phyloP scores from a whole-genome alignment of 2,113 vertebrate genomes.

The Bolborhynchus lineola region DNA sequence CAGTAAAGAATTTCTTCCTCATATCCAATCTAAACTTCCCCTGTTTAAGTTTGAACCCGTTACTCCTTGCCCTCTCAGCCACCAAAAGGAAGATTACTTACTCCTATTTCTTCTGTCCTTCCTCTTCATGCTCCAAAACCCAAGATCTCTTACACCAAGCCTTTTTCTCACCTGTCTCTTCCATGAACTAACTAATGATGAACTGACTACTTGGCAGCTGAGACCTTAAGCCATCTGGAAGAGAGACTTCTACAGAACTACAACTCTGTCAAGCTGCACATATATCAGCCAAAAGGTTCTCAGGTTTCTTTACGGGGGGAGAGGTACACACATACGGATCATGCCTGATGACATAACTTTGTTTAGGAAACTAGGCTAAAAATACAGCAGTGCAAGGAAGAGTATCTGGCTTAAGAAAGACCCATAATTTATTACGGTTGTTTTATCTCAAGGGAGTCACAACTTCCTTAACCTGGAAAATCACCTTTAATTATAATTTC shows the following conservation, averaged over 20 bases:
- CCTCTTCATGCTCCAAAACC: background rate
- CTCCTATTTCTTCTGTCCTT: background rate
- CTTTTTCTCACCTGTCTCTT: background rate
- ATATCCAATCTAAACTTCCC: too few species aligned
- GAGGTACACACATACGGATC: background rate
- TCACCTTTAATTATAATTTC: background rate
- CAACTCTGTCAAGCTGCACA: background rate
- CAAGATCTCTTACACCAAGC: background rate
- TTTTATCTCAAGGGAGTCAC: background rate
- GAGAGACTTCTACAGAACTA: background rate
- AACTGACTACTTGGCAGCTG: background rate
- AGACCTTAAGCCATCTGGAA: background rate
- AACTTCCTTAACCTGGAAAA: background rate
- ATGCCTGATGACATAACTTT: background rate
- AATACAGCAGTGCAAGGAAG: background rate
- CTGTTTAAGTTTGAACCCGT: too few species aligned
- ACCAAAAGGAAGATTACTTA: background rate
- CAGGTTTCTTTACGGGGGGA: background rate
- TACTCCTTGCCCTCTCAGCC: too few species aligned
- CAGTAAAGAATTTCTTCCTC: too few species aligned
- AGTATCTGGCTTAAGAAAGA: background rate
- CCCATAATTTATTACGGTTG: background rate
- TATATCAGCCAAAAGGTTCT: background rate
- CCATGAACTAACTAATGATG: background rate
- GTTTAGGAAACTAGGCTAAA: background rate